Conservation (phyloP, 2,888 invertebrate genomes). For the Peribatodes rhomboidaria region DNA sequence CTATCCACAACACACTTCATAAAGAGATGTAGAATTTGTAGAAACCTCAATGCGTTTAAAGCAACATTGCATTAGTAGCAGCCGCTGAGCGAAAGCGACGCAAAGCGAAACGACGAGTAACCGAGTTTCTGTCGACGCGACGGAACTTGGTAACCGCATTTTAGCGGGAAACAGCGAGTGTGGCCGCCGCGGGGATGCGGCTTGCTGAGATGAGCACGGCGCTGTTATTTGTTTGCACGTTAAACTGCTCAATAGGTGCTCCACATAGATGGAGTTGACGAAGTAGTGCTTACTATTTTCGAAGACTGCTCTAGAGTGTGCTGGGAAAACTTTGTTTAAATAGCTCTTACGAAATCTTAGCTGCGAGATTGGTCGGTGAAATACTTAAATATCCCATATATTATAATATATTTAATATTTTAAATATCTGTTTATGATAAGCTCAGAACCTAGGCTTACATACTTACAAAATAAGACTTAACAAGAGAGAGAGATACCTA, state of each 20-base stretch:
- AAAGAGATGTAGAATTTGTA: background rate
- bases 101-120: background rate
- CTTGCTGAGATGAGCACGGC: background rate
- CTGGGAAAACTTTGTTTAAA: background rate
- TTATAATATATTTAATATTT: no score
- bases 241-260: background rate
- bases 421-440: no score
- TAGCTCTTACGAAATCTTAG: background rate
- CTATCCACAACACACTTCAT: background rate
- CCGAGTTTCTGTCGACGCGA: constrained; percentile 7
- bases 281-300: background rate
- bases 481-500: no score
- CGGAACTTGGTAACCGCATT: constrained; percentile 28
- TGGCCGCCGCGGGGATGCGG: constrained; percentile 1
- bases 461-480: no score
- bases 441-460: no score
- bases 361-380: background rate
- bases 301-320: background rate
- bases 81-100: constrained; percentile 31
- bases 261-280: background rate
- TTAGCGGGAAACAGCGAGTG: constrained; percentile 12
- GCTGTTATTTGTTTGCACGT: constrained; percentile 3
- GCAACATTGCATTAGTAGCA: constrained; percentile 27
- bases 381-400: no score
- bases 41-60: constrained; percentile 10